Base-by-base conservation (phyloP, 2,113 vertebrate genomes). In the Colaptes auratus region DNA sequence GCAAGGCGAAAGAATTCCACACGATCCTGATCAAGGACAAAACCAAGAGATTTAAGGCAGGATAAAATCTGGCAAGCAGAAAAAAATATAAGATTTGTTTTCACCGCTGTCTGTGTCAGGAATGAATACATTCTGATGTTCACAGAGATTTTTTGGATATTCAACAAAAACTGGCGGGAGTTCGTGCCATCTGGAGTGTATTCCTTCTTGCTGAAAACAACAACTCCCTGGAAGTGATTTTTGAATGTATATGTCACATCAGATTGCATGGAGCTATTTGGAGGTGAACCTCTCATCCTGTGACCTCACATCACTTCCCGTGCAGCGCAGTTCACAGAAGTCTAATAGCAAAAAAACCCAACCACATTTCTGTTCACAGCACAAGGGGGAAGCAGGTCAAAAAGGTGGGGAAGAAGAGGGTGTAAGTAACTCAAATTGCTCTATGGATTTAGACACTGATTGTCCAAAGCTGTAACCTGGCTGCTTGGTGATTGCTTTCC, bases 401-500 rank as follows among this genome's bases (percentile, higher is more conserved):
- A 97, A 74, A 91, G 9, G 7, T 67, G 16, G 48, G 0, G 3
- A 65, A 16, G 36, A 16, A 30, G 87, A 42, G 19, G 23, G 36
- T 83, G n/a, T 77, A 82, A 86, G 56, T 93, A 94, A 96, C 74
- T 90, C 39, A 66, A 27, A 94, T 82, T 90, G 70, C 39, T 92
- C 52, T 82, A 16, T 81, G 85, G 90, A 84, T 89, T 95, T 83
- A 82, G 86, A 83, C 69, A 52, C 33, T 78, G 66, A 66, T 92
- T 88, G 94, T 93, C 83, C 67, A 24, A 96, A 96, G 82, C 55
- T 90, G 83, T 70, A 70, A 71, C 83, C 72, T 71, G 33, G 56
- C 61, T 95, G 73, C 33, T 91, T 42, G 2, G 25, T 89, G 89
- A 95, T 96, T 93, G 73, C 42, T 93, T 95, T 86, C 93, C 93